These are phyloP conservation scores for Tinamus major DNA, from an alignment of 2,797 vertebrate species.

Conservation along the genomic window DNA sequence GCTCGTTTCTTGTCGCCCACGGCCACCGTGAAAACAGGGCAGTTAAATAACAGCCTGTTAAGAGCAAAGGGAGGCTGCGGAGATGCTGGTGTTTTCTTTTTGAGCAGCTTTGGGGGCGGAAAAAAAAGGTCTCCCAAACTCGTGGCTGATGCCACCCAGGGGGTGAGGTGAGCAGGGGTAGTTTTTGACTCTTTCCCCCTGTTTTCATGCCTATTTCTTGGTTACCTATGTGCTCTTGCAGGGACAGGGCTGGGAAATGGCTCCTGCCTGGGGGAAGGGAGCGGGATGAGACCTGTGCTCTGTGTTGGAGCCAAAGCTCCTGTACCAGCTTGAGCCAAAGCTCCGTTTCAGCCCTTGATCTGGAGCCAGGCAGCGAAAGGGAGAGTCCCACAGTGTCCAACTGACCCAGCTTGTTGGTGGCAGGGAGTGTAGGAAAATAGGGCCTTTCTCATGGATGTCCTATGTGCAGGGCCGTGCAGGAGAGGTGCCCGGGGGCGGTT, in stretches of 20 bases:
- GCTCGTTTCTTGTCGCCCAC: background rate
- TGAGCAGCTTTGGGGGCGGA: background rate
- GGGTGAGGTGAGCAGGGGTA: background rate
- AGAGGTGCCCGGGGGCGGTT: too few relatives aligned
- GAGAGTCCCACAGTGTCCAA: background rate
- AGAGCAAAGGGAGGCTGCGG: background rate
- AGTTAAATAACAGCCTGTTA: constrained; percentile 2
- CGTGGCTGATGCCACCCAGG: background rate
- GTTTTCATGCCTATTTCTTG: rapidly evolving
- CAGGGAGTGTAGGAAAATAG: too few relatives aligned
- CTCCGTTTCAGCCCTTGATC: background rate
- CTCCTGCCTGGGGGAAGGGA: background rate
- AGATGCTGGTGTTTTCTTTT: background rate
- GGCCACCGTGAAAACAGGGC: background rate
- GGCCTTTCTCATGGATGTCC: too few relatives aligned
- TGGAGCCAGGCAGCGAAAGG: background rate
- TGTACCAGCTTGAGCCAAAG: background rate
- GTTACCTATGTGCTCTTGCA: rapidly evolving
- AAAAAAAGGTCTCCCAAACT: rapidly evolving
- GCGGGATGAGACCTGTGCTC: background rate
- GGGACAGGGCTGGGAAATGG: background rate
- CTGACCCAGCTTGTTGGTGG: background rate
- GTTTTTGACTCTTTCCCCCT: background rate
- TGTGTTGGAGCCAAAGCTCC: background rate
- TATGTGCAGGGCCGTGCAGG: background rate